Evolutionary conservation across 2,797 vertebrate species (phyloP).

Genomic region (Eulemur albifrons): DNA sequence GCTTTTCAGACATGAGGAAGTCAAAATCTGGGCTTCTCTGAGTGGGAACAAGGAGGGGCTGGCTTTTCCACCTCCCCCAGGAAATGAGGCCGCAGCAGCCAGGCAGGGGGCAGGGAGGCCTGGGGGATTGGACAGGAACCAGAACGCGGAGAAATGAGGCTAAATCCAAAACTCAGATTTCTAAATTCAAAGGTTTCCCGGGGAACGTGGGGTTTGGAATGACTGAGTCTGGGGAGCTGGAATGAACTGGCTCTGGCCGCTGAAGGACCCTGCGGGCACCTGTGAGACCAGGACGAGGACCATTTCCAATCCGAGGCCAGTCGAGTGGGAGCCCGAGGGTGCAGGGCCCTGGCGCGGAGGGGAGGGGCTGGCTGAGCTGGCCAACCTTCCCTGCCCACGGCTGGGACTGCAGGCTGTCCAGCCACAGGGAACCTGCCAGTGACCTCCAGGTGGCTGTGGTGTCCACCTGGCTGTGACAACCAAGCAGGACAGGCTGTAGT

Average conservation of each 20-base stretch:
- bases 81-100: fast-evolving
- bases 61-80: fast-evolving
- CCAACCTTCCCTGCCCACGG: neutral
- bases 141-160: neutral
- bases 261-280: no score
- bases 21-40: neutral
- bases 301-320: fast-evolving
- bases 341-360: no score
- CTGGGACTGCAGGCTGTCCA: neutral
- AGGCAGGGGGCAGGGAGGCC: neutral
- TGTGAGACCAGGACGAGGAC: neutral
- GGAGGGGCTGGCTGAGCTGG: neutral
- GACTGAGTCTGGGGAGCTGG: neutral
- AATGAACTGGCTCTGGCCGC: neutral
- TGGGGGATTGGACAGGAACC: neutral
- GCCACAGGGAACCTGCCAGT: neutral
- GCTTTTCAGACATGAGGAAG: neutral
- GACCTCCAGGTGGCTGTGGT: neutral
- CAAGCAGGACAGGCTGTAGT: neutral
- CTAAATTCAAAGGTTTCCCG: neutral
- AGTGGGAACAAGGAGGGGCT: neutral
- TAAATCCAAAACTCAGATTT: neutral
- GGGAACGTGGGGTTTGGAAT: neutral
- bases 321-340: neutral
- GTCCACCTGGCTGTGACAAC: neutral